Evolutionary conservation across 2,797 vertebrate species (phyloP).

Genomic region (Sebastiscus albofasciatus): DNA sequence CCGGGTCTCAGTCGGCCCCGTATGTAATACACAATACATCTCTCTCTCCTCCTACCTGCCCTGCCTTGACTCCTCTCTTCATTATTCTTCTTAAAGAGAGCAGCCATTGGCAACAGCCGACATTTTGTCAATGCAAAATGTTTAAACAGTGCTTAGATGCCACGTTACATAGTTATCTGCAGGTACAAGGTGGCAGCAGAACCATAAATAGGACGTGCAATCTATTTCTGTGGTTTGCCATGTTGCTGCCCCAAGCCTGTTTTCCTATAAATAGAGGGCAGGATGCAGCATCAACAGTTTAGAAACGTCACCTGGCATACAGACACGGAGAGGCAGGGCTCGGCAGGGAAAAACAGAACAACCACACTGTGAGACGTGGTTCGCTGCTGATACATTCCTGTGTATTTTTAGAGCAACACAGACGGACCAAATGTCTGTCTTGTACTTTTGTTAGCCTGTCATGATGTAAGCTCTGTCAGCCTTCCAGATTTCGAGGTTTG

Average conservation of each 20-base stretch:
- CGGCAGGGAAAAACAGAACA: conserved; percentile 11
- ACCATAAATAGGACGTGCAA: conserved; percentile 38
- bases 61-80: conserved; percentile 25
- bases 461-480: background rate
- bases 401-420: conserved; percentile 44
- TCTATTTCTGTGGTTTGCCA: conserved; percentile 26
- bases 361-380: conserved; percentile 19
- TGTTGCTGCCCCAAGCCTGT: conserved; percentile 20
- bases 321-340: conserved; percentile 11
- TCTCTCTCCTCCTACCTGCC: background rate
- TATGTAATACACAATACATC: conserved; percentile 13
- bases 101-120: conserved; percentile 48
- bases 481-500: conserved; percentile 4
- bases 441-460: conserved; percentile 11
- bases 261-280: conserved; percentile 55
- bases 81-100: conserved; percentile 40
- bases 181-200: conserved; percentile 37
- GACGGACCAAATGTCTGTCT: conserved; percentile 31
- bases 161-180: conserved; percentile 36
- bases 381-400: conserved; percentile 8
- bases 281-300: conserved; percentile 20
- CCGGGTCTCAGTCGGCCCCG: background rate
- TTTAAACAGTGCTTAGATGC: conserved; percentile 47
- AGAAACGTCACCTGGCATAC: conserved; percentile 24
- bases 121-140: conserved; percentile 58